phyloP scores from a whole-genome alignment of 2,888 invertebrate species.

The Xestia xanthographa region DNA sequence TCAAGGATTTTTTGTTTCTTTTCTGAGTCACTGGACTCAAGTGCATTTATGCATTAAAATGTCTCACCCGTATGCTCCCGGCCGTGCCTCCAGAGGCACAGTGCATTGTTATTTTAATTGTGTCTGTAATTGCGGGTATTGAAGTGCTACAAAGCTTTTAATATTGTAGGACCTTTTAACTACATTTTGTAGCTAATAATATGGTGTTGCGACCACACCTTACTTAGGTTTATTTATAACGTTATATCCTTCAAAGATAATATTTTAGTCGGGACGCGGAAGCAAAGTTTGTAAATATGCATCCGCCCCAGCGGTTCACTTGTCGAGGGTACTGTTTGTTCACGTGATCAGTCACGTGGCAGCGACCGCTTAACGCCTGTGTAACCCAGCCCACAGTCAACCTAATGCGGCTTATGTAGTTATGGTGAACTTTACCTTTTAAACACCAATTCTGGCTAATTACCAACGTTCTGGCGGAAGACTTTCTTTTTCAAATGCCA shows the following conservation, averaged over 20 bases:
- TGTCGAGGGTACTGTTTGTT: slow-evolving; percentile 71
- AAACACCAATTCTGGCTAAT: slow-evolving; percentile 44
- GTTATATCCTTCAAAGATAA: slow-evolving; percentile 70
- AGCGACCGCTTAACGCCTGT: slow-evolving; percentile 48
- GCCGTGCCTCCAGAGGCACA: too few relatives aligned
- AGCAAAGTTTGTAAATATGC: slow-evolving; percentile 80
- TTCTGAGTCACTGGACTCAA: slow-evolving; percentile 32
- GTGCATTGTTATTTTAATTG: too few relatives aligned
- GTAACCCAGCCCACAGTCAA: slow-evolving; percentile 64
- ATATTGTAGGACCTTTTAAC: slow-evolving; percentile 29
- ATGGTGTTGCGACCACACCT: slow-evolving; percentile 19
- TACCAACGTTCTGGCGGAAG: slow-evolving; percentile 21
- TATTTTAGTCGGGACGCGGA: slow-evolving; percentile 73
- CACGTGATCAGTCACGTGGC: slow-evolving; percentile 76
- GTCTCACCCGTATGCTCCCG: too few relatives aligned
- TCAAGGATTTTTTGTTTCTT: slow-evolving; percentile 39
- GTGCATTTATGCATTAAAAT: slow-evolving; percentile 46
- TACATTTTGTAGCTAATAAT: slow-evolving; percentile 23
- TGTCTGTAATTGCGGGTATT: too few relatives aligned
- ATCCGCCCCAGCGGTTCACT: slow-evolving; percentile 71
- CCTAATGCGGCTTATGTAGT: slow-evolving; percentile 66
- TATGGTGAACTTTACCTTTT: slow-evolving; percentile 69
- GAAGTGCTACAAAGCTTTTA: slow-evolving; percentile 52
- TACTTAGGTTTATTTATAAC: slow-evolving; percentile 60
- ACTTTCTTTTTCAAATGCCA: slow-evolving; percentile 47